Conservation (phyloP, 2,113 vertebrate genomes). For the Bubo blakistoni region DNA sequence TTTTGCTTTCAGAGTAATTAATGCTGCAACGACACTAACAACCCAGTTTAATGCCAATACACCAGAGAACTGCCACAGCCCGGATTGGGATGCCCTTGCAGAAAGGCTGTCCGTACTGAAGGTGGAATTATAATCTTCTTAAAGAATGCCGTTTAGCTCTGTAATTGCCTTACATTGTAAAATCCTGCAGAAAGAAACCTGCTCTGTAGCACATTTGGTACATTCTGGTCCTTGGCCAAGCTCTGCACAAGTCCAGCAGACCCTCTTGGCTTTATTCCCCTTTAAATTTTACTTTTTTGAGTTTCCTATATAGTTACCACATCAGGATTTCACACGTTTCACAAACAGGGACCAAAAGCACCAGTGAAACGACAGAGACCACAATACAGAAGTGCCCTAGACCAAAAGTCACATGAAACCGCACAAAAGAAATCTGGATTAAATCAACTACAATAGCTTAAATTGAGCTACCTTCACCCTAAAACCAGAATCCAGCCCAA, state of each 20-base stretch:
- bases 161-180: background rate
- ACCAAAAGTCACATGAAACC: background rate
- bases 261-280: background rate
- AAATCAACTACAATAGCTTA: background rate
- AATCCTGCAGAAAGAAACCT: background rate
- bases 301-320: background rate
- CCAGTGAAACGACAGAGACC: background rate
- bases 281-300: background rate
- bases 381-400: background rate
- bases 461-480: background rate
- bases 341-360: background rate
- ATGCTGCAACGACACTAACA: background rate
- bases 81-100: background rate
- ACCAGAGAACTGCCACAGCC: background rate
- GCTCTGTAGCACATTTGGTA: background rate
- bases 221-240: background rate
- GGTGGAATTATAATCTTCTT: background rate
- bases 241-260: background rate
- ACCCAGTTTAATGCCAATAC: background rate
- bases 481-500: background rate
- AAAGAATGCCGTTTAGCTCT: background rate
- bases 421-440: background rate
- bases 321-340: accelerated
- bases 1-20: background rate
- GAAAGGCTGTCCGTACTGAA: background rate